Conservation (phyloP, 1,140 invertebrate genomes). For the Drosophila mojavensis region DNA sequence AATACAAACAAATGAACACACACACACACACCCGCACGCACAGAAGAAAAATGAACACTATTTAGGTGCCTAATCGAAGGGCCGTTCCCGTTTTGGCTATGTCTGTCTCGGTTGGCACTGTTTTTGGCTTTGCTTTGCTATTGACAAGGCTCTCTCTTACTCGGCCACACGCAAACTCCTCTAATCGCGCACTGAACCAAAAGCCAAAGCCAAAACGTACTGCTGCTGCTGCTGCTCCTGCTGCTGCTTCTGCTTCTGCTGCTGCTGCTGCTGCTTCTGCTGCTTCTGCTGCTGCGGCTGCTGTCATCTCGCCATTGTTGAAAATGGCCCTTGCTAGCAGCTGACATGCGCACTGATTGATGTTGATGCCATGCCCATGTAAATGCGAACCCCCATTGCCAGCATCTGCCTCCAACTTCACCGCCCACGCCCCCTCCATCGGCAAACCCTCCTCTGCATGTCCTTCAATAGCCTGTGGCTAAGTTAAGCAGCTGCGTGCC, state of each 20-base stretch:
- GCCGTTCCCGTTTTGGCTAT: conserved; percentile 18
- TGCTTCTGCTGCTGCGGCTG: conserved; percentile 18
- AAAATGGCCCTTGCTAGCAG: conserved; percentile 46
- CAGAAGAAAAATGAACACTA: conserved; percentile 9
- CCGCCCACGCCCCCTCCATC: neutral
- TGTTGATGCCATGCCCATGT: conserved; percentile 40
- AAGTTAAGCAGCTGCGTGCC: conserved; percentile 7
- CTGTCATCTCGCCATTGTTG: conserved; percentile 51
- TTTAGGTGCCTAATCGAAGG: conserved; percentile 5
- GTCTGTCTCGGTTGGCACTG: conserved; percentile 7
- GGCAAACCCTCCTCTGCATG: neutral
- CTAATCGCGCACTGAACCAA: conserved; percentile 59
- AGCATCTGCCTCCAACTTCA: neutral
- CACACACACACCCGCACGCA: neutral
- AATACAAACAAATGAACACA: neutral
- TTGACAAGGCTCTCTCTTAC: conserved; percentile 15
- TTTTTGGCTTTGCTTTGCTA: conserved; percentile 5
- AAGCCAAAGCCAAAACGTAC: conserved; percentile 31
- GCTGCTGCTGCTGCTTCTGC: conserved; percentile 6
- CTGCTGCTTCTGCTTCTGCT: conserved; percentile 19
- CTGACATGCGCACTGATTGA: conserved; percentile 62
- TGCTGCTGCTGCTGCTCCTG: conserved; percentile 31
- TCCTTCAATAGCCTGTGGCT: conserved; percentile 5
- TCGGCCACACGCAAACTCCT: conserved; percentile 67
- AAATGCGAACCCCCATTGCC: neutral